These are phyloP conservation scores for Leistus spinibarbis DNA, from an alignment of 2,888 invertebrate species.

Conservation along the genomic window DNA sequence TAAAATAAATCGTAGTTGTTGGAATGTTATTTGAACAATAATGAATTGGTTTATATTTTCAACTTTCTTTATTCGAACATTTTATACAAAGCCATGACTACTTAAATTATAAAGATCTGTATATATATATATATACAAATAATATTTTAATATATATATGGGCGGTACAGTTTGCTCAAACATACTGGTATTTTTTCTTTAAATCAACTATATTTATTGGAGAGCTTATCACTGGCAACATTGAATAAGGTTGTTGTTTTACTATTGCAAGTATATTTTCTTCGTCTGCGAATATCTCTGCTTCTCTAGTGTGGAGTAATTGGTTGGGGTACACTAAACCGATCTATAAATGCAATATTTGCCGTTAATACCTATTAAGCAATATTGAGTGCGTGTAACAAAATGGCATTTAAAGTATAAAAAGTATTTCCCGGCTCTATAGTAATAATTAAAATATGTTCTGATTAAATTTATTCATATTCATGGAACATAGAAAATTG, in stretches of 20 bases:
- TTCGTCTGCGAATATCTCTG: constrained; percentile 7
- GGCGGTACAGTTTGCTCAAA: not conserved
- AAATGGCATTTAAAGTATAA: too few relatives aligned
- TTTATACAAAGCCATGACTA: constrained; percentile 26
- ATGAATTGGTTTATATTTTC: not conserved
- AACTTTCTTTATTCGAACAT: not conserved
- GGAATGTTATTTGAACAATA: not conserved
- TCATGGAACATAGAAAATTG: not conserved
- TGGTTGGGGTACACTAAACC: constrained; percentile 22
- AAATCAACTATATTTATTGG: not conserved
- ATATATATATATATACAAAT: constrained; percentile 24
- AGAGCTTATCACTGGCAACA: not conserved
- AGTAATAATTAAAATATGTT: too few relatives aligned
- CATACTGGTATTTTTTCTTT: not conserved
- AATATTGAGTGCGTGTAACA: not conserved
- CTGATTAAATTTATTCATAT: too few relatives aligned
- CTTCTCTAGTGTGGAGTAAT: constrained; percentile 16
- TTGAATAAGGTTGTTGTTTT: not conserved
- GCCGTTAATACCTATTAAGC: constrained; percentile 7
- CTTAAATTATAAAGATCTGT: constrained; percentile 12
- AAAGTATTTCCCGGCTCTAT: too few relatives aligned
- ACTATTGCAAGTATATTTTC: not conserved
- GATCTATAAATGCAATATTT: constrained; percentile 23
- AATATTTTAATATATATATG: constrained; percentile 27
- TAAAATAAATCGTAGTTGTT: constrained; percentile 15